Conservation (phyloP, 2,797 vertebrate genomes). For the Enteromius unitaeniatus region DNA sequence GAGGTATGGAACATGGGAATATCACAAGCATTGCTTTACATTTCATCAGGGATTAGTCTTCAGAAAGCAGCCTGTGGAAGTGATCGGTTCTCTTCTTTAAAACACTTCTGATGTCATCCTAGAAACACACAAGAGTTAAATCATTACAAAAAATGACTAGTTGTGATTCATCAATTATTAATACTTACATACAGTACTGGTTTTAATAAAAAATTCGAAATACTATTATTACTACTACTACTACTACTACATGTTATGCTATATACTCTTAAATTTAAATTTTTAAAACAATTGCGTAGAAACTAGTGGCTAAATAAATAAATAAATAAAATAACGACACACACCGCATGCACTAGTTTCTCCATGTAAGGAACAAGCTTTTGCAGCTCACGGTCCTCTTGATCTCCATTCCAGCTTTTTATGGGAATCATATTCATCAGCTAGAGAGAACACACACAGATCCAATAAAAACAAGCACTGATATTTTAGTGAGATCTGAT, state of each 20-base stretch:
- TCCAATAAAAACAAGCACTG: neutral
- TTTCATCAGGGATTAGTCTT: slow-evolving; percentile 67
- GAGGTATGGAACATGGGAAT: neutral
- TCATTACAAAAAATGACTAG: neutral
- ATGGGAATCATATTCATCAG: slow-evolving; percentile 81
- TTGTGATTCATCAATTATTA: neutral
- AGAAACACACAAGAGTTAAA: slow-evolving; percentile 14
- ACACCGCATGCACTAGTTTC: slow-evolving; percentile 75
- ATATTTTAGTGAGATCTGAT: neutral
- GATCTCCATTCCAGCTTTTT: slow-evolving; percentile 78
- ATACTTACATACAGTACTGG: neutral
- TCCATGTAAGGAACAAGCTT: slow-evolving; percentile 78
- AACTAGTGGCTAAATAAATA: neutral
- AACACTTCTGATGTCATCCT: slow-evolving; percentile 81
- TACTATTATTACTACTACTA: too few relatives aligned
- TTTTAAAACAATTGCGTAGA: neutral
- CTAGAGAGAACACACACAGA: slow-evolving; percentile 64
- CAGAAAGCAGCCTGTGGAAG: slow-evolving; percentile 70
- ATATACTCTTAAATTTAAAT: neutral
- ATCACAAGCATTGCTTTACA: neutral
- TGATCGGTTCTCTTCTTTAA: slow-evolving; percentile 79
- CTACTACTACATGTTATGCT: neutral
- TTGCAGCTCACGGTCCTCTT: slow-evolving; percentile 78
- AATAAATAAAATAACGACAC: too few relatives aligned
- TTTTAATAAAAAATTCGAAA: neutral